Base-by-base conservation (phyloP, 2,797 vertebrate species). In the Chelmon rostratus region DNA sequence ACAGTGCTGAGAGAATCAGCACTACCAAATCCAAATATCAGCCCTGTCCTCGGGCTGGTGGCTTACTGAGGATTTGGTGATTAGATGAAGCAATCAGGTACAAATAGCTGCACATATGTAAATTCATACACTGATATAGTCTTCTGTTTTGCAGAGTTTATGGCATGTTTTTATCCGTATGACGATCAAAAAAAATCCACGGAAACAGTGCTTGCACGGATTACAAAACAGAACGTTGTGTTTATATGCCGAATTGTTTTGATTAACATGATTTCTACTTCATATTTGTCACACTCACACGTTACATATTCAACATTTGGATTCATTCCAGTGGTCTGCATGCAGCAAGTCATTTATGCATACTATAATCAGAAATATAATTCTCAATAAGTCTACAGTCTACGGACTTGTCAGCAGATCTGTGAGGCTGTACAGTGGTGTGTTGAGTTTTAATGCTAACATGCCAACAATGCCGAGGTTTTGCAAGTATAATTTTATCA, bases 11-110 rank as follows among this genome's bases (percentile, higher is more conserved):
- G 63, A 72, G 52, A 75, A 68, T 37, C 61, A 6, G 61, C 59
- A 25, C 42, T 1, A 19, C 75, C 23, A 68, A 50, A 69, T 33
- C 35, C 65, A 67, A 58, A 72, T 40, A 68, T 49, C 59, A 69
- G 62, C 53, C 69, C 38, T 31, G 67, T 82, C 73, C 58, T 56
- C 2, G 2, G 40, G 69, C 56, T n/a, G 46, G 61, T 31, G 80
- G 66, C 49, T 66, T 42, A 56, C 54, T 33, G 61, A 46, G 56
- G 68, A 66, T 77, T 23, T 68, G 21, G 23, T 66, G 47, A 68
- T 73, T 5, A 38, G 58, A 71, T 16, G 31, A 54, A 53, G 68
- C 28, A 19, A 23, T 42, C 23, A 35, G 33, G 8, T 28, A 35
- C 3, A 28, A 1, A 61, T 53, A 42, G 68, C 49, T 63, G 62